A percentile compares a stretch with the other conserved stretches of the same genome.
Conservation (phyloP, 2,113 vertebrate species). For the Tringa solitaria region DNA sequence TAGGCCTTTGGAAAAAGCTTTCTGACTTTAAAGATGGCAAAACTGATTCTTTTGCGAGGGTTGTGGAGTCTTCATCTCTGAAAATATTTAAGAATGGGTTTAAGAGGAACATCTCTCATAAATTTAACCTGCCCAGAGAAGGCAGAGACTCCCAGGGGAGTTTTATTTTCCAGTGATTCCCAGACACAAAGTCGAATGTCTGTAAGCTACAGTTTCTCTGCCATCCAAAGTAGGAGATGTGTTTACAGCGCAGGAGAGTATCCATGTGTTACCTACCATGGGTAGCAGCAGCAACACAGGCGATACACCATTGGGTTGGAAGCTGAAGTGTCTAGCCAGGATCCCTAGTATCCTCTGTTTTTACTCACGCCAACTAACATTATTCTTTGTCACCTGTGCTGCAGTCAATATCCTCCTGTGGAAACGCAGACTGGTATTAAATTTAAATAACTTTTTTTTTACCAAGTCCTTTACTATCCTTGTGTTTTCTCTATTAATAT, state of each 20-base stretch:
- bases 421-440: background rate
- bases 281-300: background rate
- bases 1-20: background rate
- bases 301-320: background rate
- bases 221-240: background rate
- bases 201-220: background rate
- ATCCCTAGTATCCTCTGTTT: background rate
- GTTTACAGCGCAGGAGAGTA: background rate
- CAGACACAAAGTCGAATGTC: background rate
- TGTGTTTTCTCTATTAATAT: background rate
- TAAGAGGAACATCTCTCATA: background rate
- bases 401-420: background rate
- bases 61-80: background rate
- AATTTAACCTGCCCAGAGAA: conserved; percentile 2
- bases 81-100: conserved; percentile 9
- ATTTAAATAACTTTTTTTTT: background rate
- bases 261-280: background rate
- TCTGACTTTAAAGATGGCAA: background rate
- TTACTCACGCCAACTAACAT: background rate
- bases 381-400: background rate
- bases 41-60: background rate
- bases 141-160: background rate
- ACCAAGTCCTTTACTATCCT: background rate
- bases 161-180: conserved; percentile 20
- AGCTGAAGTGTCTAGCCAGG: background rate